Conservation (phyloP, 2,113 vertebrate genomes). For the Dolichallabes microphthalmus region DNA sequence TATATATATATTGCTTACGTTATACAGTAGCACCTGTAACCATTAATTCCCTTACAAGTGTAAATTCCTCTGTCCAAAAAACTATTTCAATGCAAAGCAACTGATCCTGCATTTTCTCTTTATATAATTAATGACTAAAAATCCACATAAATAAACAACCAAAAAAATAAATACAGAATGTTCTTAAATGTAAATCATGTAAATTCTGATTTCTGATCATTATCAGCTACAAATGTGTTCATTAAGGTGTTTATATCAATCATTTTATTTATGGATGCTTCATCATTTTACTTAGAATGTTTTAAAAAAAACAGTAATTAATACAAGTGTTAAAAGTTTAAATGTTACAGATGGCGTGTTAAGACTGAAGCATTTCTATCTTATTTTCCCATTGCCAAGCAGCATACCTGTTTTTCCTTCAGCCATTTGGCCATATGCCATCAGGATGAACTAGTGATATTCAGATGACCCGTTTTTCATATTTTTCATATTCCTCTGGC, state of each 20-base stretch:
- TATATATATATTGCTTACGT: neutral
- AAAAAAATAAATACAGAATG: neutral
- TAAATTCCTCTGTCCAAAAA: neutral
- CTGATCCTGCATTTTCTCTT: neutral
- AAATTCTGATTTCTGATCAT: neutral
- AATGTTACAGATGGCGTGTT: neutral
- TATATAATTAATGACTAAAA: neutral
- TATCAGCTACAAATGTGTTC: neutral
- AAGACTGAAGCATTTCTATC: neutral
- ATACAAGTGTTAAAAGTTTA: neutral
- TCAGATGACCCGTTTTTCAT: conserved; percentile 57
- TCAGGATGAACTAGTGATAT: conserved; percentile 58
- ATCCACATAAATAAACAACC: neutral
- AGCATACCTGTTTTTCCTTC: conserved; percentile 49
- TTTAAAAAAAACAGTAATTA: neutral
- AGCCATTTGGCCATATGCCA: conserved; percentile 55
- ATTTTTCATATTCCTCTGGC: conserved; percentile 29
- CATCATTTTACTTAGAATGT: neutral
- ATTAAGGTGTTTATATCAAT: neutral
- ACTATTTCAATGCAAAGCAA: neutral
- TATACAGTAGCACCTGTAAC: neutral
- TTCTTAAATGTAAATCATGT: neutral
- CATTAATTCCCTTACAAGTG: neutral
- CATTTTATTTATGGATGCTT: neutral
- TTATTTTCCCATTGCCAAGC: neutral